phyloP scores from a whole-genome alignment of 2,113 vertebrate species.

The Chionis minor region DNA sequence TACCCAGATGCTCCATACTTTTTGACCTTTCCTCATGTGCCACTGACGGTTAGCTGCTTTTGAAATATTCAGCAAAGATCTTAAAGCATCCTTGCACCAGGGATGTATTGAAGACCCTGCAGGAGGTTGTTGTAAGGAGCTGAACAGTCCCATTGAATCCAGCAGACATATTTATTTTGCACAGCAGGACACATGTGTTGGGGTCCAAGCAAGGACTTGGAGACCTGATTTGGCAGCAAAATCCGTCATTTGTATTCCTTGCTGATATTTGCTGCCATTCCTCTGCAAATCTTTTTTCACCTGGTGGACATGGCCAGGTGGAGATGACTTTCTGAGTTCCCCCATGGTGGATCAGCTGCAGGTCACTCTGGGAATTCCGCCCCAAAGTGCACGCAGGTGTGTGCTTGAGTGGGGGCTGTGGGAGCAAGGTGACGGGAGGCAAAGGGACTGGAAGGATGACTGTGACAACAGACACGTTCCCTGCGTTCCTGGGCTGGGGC shows the following conservation, averaged over 20 bases:
- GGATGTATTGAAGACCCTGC: neutral
- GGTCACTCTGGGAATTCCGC: neutral
- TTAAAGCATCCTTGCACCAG: neutral
- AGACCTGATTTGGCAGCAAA: neutral
- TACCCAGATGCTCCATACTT: neutral
- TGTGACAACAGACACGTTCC: neutral
- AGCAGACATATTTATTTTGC: neutral
- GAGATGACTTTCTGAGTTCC: neutral
- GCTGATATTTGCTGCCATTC: neutral
- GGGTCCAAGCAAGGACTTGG: neutral
- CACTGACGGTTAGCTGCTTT: neutral
- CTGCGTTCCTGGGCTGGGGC: fast-evolving
- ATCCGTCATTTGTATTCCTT: neutral
- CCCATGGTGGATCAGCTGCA: neutral
- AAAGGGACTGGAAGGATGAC: neutral
- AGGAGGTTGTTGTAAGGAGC: neutral
- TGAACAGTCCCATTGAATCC: neutral
- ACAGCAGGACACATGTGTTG: neutral
- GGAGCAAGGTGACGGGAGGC: fast-evolving
- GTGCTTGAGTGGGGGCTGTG: neutral
- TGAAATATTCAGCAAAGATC: neutral
- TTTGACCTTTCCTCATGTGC: neutral
- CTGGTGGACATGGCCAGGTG: neutral
- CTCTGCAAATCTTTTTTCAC: neutral
- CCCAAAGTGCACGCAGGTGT: neutral